Evolutionary conservation across 2,888 invertebrate species (phyloP).

Genomic region (Fragum whitleyi): DNA sequence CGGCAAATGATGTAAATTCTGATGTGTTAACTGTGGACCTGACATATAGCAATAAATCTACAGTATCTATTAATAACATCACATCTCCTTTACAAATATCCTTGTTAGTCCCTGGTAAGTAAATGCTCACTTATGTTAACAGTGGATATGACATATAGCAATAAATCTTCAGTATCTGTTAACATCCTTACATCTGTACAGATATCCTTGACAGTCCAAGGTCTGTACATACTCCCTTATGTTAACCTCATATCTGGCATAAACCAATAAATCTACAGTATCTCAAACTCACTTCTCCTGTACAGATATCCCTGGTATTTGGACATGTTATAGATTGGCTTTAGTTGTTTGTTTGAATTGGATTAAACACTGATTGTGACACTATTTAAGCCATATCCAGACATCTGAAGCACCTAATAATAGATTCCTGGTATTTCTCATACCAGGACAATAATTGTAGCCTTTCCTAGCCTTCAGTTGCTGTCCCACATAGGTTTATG

Average conservation of each 20-base stretch:
- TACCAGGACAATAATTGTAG: no score
- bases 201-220: slow-evolving; percentile 31
- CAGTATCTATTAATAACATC: slow-evolving; percentile 44
- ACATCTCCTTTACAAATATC: slow-evolving; percentile 4
- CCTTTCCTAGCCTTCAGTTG: no score
- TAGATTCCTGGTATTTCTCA: no score
- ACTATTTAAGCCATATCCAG: no score
- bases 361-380: no score
- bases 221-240: slow-evolving; percentile 60
- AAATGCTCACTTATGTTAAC: slow-evolving; percentile 57
- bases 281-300: no score
- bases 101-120: slow-evolving; percentile 49
- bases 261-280: slow-evolving; percentile 32
- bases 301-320: no score
- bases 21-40: slow-evolving; percentile 60
- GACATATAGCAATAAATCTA: slow-evolving; percentile 24
- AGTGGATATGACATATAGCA: slow-evolving; percentile 40
- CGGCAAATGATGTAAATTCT: slow-evolving; percentile 54
- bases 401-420: no score
- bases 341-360: no score
- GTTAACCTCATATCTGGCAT: slow-evolving; percentile 46
- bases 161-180: slow-evolving; percentile 40
- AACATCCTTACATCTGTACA: slow-evolving; percentile 27
- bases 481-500: no score
- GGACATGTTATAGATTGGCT: no score